Conservation (phyloP, 2,797 vertebrate species). For the Phaenicophaeus curvirostris region DNA sequence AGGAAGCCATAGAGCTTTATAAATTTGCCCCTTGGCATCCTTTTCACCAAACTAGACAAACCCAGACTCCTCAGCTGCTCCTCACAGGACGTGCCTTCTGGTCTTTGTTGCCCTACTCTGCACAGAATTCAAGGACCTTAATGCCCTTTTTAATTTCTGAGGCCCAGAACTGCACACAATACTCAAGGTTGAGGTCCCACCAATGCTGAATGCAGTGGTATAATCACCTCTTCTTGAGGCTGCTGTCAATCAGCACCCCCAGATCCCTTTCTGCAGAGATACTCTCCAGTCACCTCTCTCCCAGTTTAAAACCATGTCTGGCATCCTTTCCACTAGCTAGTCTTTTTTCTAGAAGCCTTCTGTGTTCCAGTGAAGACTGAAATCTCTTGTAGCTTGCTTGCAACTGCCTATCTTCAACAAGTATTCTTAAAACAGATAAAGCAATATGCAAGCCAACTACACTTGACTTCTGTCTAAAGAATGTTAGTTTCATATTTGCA, state of each 20-base stretch:
- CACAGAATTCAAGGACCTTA: background rate
- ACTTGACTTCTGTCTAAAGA: background rate
- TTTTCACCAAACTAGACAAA: background rate
- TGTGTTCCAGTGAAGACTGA: background rate
- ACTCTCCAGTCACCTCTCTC: background rate
- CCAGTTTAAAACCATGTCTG: background rate
- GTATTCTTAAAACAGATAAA: background rate
- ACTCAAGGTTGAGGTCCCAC: rapidly evolving
- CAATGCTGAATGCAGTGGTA: rapidly evolving
- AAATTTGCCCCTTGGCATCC: background rate
- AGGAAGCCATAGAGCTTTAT: background rate
- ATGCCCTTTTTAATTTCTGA: background rate
- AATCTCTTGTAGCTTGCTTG: background rate
- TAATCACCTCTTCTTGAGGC: background rate
- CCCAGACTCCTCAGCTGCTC: background rate
- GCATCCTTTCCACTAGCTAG: background rate
- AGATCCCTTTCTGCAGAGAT: background rate
- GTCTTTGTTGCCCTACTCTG: background rate
- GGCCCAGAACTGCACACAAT: background rate
- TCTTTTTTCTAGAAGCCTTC: background rate
- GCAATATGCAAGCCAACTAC: background rate
- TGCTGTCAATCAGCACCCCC: background rate
- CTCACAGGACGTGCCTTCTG: background rate
- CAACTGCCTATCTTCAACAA: background rate
- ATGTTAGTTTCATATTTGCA: background rate